Evolutionary conservation across 37 sponge, comb jelly and placozoan genomes (phyloP).

Genomic region (Geodia barretti): DNA sequence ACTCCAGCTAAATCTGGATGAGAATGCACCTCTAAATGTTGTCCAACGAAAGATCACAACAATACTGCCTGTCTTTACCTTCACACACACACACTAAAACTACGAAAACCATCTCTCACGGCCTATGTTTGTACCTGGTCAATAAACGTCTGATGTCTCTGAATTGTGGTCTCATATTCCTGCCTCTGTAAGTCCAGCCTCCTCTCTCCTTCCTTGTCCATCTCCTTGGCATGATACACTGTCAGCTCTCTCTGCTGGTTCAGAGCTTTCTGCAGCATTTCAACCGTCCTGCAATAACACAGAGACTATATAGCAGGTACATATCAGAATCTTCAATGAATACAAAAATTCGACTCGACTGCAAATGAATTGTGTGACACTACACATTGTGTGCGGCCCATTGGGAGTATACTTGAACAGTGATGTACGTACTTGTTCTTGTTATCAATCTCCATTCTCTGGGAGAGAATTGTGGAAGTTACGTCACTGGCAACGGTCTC

Average conservation of each 20-base stretch:
- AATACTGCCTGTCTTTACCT: no score
- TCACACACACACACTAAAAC: no score
- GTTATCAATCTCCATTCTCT: constrained; percentile 81
- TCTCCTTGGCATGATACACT: constrained; percentile 81
- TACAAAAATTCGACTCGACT: no score
- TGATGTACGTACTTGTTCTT: constrained; percentile 68
- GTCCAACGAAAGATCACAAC: no score
- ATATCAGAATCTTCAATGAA: no score
- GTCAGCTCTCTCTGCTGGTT: constrained; percentile 83
- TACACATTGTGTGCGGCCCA: no score
- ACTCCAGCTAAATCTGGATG: no score
- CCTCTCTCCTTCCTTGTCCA: constrained; percentile 86
- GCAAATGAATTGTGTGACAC: no score
- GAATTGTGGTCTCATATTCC: constrained; percentile 86
- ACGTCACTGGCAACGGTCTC: constrained; percentile 72
- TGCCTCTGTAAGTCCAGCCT: constrained; percentile 77
- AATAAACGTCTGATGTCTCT: constrained; percentile 88
- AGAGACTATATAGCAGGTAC: background rate
- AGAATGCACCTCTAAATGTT: no score
- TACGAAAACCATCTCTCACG: background rate
- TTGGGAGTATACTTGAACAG: no score
- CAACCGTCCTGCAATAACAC: constrained; percentile 37
- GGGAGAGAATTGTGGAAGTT: constrained; percentile 71
- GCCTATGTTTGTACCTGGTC: constrained; percentile 86
- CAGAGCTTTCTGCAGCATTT: constrained; percentile 88